Evolutionary conservation across 1,140 invertebrate genomes (phyloP).

Genomic region (Xylocopa sonorina): DNA sequence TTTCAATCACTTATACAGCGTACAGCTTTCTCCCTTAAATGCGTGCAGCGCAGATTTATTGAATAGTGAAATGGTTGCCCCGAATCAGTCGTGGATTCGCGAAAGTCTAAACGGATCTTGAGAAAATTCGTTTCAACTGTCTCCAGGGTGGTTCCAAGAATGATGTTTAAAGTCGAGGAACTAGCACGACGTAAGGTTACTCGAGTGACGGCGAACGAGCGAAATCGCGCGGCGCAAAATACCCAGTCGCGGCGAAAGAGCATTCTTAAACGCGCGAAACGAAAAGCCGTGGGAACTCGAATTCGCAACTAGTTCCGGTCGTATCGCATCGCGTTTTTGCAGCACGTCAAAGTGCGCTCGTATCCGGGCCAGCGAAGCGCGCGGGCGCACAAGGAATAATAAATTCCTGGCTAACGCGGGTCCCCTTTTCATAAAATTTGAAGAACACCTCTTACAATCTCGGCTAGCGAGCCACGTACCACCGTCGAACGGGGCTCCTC

Average conservation of each 20-base stretch:
- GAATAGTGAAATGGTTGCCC: too few relatives aligned
- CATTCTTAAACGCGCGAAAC: constrained; percentile 7
- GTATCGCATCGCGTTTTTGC: background rate
- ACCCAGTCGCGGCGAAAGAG: background rate
- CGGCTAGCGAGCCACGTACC: constrained; percentile 13
- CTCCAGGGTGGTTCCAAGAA: too few relatives aligned
- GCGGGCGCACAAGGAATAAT: constrained; percentile 36
- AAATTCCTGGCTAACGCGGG: constrained; percentile 9
- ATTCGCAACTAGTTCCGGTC: background rate
- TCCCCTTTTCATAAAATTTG: constrained; percentile 57
- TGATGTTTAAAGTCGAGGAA: too few relatives aligned
- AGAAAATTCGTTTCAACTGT: background rate
- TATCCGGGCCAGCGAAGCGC: background rate
- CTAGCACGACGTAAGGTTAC: too few relatives aligned
- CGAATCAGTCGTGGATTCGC: too few relatives aligned
- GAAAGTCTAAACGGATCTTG: too few relatives aligned
- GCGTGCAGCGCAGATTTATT: background rate
- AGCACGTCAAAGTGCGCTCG: constrained; percentile 2
- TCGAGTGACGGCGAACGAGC: too few relatives aligned
- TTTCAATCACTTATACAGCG: constrained; percentile 27
- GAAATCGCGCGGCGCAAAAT: background rate
- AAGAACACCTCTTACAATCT: constrained; percentile 43
- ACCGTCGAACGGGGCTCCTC: background rate
- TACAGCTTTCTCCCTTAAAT: background rate
- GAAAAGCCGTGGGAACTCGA: background rate